Evolutionary conservation across 2,113 vertebrate genomes (phyloP), one percentile per base, ranked within the genome.

Genomic region (Gracilinanus agilis): DNA sequence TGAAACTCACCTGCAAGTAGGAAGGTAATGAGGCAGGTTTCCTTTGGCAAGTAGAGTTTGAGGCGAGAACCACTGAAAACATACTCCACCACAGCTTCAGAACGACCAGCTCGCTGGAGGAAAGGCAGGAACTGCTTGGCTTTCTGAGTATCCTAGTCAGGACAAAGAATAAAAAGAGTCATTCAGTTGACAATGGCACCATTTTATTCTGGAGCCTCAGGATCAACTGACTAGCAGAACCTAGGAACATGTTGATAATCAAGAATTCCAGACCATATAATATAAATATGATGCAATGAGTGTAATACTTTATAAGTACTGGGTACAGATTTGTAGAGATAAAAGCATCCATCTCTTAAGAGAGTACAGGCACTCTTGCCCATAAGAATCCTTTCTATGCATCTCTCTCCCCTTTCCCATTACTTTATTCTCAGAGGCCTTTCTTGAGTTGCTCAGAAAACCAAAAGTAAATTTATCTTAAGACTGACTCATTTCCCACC

Each of bases 11-110:
- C 99, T 7, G 99, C 99, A 0, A 99, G 99, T 89, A 99, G 98
- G 98, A 99, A 99, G 90, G 99, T 99, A 98, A 99, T 99, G 95
- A 99, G 99, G 97, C 99, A 99, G 93, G 99, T 99, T 94, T 99
- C 99, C 99, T 99, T 99, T 94, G 99, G 99, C 99, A 99, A 98
- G 98, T 99, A 99, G 56, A 99, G 99, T 97, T 99, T 99, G 89
- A 99, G 99, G 44, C 99, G 99, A 90, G 99, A 99, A 53, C 99
- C 99, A 0, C 99, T 99, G 98, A 99, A 99, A 95, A 99, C 99
- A 0, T 99, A 99, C 25, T 99, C 99, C 44, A 99, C 99, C 97
- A 99, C 99, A 0, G 99, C 99, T 98, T 99, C 99, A 2, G 99
- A 99, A 53, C 99, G 99, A 16, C 99, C 99, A 0, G 99, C 99